Evolutionary conservation across 2,888 invertebrate species (phyloP).

Genomic region (Arge pagana): DNA sequence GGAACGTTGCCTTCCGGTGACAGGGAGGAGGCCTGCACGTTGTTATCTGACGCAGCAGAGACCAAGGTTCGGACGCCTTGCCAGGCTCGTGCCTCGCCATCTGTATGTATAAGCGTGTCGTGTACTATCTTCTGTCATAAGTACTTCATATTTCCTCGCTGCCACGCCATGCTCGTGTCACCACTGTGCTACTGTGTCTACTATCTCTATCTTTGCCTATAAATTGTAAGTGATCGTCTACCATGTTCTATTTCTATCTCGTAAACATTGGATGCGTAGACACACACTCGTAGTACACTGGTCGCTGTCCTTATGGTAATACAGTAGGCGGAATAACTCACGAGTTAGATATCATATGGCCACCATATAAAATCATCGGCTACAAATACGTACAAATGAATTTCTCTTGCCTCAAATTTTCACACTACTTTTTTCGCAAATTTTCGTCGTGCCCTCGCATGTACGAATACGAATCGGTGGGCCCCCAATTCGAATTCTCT

Average conservation of each 20-base stretch:
- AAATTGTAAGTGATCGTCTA: not conserved
- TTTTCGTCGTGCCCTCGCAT: too few species aligned
- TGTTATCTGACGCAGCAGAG: too few species aligned
- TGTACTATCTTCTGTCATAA: constrained; percentile 8
- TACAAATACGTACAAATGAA: not conserved
- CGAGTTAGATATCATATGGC: not conserved
- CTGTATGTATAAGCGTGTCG: too few species aligned
- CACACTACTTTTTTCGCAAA: too few species aligned
- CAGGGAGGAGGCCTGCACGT: too few species aligned
- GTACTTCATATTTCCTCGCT: constrained; percentile 1
- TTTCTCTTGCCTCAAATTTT: too few species aligned
- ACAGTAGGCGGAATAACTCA: not conserved
- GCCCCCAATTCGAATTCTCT: too few species aligned
- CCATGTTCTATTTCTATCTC: not conserved
- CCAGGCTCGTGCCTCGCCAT: too few species aligned
- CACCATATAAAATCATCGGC: not conserved
- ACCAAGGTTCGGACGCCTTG: too few species aligned
- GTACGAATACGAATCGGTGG: too few species aligned
- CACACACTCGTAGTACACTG: constrained; percentile 19
- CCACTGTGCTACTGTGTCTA: constrained; percentile 15
- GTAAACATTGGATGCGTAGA: constrained; percentile 16
- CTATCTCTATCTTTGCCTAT: not conserved
- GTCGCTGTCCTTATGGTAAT: not conserved
- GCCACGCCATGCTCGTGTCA: constrained; percentile 15
- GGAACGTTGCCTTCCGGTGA: too few species aligned